phyloP scores from a whole-genome alignment of 2,888 invertebrate genomes.

The Meiosimyza platycephala region DNA sequence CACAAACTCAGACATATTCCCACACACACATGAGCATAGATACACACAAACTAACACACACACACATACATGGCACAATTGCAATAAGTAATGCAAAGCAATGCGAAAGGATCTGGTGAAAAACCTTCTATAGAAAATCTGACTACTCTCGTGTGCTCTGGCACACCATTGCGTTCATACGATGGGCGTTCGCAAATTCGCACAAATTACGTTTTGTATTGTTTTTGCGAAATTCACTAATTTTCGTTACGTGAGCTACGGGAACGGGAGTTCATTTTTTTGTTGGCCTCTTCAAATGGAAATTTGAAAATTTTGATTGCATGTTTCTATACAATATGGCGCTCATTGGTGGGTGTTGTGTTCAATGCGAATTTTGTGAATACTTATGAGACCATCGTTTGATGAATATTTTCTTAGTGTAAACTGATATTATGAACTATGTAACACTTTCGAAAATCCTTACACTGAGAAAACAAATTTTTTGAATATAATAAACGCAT shows the following conservation, averaged over 20 bases:
- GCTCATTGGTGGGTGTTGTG: constrained; percentile 47
- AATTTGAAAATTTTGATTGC: constrained; percentile 65
- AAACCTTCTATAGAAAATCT: neutral
- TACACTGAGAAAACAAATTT: no score
- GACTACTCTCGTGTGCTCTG: neutral
- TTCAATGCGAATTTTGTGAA: constrained; percentile 42
- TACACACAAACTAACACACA: neutral
- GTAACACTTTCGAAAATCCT: no score
- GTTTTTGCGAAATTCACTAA: constrained; percentile 47
- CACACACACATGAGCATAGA: constrained; percentile 3
- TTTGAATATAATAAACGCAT: no score
- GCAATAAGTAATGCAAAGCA: constrained; percentile 23
- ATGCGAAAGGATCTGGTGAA: constrained; percentile 17
- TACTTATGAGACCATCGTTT: constrained; percentile 42
- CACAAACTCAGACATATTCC: neutral
- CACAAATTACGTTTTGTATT: constrained; percentile 38
- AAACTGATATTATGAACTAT: no score
- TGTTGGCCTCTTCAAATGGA: constrained; percentile 42
- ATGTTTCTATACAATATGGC: constrained; percentile 61
- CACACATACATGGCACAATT: neutral
- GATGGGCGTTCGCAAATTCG: neutral
- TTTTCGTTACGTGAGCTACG: constrained; percentile 33
- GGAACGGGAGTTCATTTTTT: constrained; percentile 17
- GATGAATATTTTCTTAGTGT: no score
- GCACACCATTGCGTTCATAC: neutral